Evolutionary conservation across 2,113 vertebrate species (phyloP).

Genomic region (Vulpes vulpes): DNA sequence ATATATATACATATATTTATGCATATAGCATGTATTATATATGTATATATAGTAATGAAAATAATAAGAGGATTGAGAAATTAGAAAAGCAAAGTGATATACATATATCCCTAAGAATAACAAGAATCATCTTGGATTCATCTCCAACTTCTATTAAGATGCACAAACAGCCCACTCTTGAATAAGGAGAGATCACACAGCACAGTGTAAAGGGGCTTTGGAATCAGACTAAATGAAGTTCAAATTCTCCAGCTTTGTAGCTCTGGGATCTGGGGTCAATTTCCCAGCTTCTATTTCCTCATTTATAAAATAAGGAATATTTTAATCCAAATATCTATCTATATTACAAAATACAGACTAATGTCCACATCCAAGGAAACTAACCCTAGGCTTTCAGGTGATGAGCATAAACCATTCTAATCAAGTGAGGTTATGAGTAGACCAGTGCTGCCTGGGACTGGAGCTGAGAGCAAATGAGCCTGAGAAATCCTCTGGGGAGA

Average conservation of each 20-base stretch:
- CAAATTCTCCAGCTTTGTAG: conserved; percentile 27
- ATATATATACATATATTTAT: background rate
- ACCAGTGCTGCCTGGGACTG: background rate
- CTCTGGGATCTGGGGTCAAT: conserved; percentile 10
- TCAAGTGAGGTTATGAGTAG: background rate
- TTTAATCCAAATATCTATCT: background rate
- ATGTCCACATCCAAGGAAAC: background rate
- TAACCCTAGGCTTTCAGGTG: background rate
- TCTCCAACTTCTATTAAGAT: conserved; percentile 19
- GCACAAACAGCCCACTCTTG: background rate
- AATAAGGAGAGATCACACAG: background rate
- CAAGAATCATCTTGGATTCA: background rate
- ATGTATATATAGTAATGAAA: background rate
- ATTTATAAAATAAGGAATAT: conserved; percentile 48
- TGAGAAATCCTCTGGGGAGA: background rate
- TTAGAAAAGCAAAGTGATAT: background rate
- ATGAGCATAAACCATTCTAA: background rate
- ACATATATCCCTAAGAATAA: background rate
- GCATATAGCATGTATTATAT: background rate
- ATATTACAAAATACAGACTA: background rate
- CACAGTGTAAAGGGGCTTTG: background rate
- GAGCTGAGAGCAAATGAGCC: background rate
- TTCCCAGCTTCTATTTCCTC: conserved; percentile 52
- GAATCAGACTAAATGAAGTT: conserved; percentile 54
- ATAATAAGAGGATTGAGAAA: background rate